Evolutionary conservation across 1,140 invertebrate species (phyloP).

Genomic region (Cherax quadricarinatus): DNA sequence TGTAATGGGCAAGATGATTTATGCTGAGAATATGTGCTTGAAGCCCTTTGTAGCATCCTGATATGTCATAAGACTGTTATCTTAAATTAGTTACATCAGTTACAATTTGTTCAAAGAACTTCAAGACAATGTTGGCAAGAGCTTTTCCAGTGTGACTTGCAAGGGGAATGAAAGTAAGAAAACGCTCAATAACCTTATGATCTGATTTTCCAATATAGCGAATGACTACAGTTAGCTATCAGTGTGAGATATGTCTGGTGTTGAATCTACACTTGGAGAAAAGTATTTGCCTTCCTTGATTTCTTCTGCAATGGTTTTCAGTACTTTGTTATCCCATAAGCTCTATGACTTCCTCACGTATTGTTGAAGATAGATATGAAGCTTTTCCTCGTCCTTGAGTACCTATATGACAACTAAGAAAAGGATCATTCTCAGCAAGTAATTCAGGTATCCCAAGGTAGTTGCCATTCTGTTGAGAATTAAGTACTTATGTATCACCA

Average conservation of each 20-base stretch:
- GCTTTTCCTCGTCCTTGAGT: constrained; percentile 3
- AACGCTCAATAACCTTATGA: constrained; percentile 9
- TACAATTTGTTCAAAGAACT: not conserved
- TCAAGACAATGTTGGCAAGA: not conserved
- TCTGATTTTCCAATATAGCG: not conserved
- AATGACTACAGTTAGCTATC: constrained; percentile 17
- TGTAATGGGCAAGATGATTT: constrained; percentile 29
- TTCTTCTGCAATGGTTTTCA: constrained; percentile 30
- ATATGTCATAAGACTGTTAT: constrained; percentile 3
- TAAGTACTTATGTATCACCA: constrained; percentile 18
- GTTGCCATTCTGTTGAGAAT: constrained; percentile 31
- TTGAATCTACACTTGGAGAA: not conserved
- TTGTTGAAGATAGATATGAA: constrained; percentile 28
- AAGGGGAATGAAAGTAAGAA: constrained; percentile 12
- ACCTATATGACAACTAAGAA: not conserved
- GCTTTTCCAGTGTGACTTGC: constrained; percentile 24
- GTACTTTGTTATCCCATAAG: constrained; percentile 30
- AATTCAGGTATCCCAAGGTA: constrained; percentile 10
- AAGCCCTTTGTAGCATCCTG: not conserved
- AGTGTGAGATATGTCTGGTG: not conserved
- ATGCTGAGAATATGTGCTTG: constrained; percentile 19
- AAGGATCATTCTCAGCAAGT: constrained; percentile 9
- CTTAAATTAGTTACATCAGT: constrained; percentile 12
- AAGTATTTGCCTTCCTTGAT: constrained; percentile 20
- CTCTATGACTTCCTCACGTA: constrained; percentile 39